Conservation (phyloP, 2,888 invertebrate genomes). For the Tigriopus californicus region DNA sequence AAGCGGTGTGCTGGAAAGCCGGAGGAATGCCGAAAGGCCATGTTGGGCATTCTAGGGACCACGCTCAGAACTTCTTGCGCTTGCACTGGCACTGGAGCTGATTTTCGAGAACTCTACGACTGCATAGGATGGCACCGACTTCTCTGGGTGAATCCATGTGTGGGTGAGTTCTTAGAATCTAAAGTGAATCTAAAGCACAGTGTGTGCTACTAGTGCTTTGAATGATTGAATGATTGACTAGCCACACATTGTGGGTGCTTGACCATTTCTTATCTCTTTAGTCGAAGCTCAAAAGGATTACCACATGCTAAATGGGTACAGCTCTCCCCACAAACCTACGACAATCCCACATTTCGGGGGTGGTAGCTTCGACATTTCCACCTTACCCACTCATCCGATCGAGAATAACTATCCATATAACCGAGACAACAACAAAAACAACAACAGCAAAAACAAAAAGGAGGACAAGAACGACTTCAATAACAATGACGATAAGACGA, state of each 20-base stretch:
- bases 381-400: too few species aligned
- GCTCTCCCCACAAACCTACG: conserved; percentile 18
- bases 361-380: too few species aligned
- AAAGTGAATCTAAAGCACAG: neutral
- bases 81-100: conserved; percentile 47
- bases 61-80: conserved; percentile 68
- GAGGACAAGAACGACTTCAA: too few species aligned
- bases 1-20: conserved; percentile 71
- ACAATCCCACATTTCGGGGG: too few species aligned
- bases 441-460: too few species aligned
- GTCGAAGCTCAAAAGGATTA: conserved; percentile 77
- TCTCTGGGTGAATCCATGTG: conserved; percentile 79
- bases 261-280: too few species aligned
- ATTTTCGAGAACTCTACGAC: conserved; percentile 51
- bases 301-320: conserved; percentile 35
- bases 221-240: too few species aligned
- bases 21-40: conserved; percentile 61
- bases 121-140: conserved; percentile 76
- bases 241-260: too few species aligned
- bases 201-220: neutral
- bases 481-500: too few species aligned
- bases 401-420: too few species aligned
- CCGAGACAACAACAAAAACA: too few species aligned
- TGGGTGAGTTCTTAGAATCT: conserved; percentile 42
- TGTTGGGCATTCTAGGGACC: conserved; percentile 74